These are phyloP conservation scores for Drosophila robusta DNA, from an alignment of 2,888 invertebrate genomes.

Conservation along the genomic window DNA sequence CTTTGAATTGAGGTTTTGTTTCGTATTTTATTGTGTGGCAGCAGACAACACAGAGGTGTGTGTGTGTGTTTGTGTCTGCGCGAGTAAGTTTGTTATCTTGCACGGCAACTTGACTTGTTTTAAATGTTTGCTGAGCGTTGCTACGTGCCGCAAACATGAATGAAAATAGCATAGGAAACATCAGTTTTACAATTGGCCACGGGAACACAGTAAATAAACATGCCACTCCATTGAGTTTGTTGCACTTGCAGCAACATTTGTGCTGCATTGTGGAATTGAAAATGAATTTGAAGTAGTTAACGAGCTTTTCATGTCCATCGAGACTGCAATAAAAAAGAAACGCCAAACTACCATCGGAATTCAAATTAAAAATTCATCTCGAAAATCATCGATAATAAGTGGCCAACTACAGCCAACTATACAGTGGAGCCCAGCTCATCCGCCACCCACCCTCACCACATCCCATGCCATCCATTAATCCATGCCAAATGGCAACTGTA, in stretches of 20 bases:
- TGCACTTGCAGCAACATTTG: conserved; percentile 46
- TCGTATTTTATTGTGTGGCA: conserved; percentile 66
- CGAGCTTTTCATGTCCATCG: conserved; percentile 45
- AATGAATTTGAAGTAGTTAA: conserved; percentile 45
- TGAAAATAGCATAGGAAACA: conserved; percentile 42
- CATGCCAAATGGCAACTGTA: conserved; percentile 37
- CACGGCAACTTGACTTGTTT: conserved; percentile 71
- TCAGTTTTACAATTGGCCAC: conserved; percentile 60
- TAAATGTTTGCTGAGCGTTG: conserved; percentile 78
- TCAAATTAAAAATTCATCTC: conserved; percentile 39
- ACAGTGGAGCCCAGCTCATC: background rate
- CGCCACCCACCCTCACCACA: background rate
- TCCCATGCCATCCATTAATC: conserved; percentile 7
- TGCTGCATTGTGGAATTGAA: conserved; percentile 28
- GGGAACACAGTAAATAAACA: conserved; percentile 64
- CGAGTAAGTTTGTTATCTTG: conserved; percentile 58
- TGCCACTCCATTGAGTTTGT: conserved; percentile 54
- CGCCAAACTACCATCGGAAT: conserved; percentile 7
- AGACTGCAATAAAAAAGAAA: conserved; percentile 15
- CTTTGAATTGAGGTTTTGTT: conserved; percentile 80
- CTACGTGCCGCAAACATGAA: conserved; percentile 72
- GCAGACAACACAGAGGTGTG: conserved; percentile 34
- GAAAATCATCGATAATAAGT: conserved; percentile 33
- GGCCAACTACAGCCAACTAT: background rate
- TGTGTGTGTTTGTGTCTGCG: conserved; percentile 21